These are phyloP conservation scores for Trigoniulus corallinus DNA, from an alignment of 1,140 invertebrate species.

Conservation along the genomic window DNA sequence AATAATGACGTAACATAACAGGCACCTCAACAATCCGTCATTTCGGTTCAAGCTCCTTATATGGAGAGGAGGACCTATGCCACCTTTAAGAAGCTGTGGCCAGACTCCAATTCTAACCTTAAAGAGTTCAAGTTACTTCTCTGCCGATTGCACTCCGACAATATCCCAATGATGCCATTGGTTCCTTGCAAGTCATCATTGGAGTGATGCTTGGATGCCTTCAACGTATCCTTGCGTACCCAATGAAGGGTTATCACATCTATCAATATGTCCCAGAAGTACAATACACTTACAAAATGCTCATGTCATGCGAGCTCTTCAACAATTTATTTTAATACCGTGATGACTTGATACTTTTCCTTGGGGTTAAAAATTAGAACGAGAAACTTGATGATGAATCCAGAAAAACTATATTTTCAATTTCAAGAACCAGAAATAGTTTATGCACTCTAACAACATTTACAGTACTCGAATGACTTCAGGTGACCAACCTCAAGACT, in stretches of 20 bases:
- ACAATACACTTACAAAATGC: neutral
- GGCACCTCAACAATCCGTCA: neutral
- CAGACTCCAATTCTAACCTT: neutral
- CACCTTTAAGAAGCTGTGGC: slow-evolving; percentile 7
- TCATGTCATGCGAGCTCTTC: neutral
- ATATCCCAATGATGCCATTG: slow-evolving; percentile 1
- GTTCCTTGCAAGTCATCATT: neutral
- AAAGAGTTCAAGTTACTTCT: slow-evolving; percentile 1
- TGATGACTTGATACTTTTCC: too few species aligned
- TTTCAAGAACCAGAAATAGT: too few species aligned
- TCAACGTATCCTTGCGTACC: slow-evolving; percentile 1
- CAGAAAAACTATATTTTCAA: too few species aligned
- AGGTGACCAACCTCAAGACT: too few species aligned
- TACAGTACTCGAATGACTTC: too few species aligned
- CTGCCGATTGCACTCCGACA: slow-evolving; percentile 2
- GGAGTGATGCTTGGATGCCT: neutral
- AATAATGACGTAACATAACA: too few species aligned
- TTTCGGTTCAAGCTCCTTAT: slow-evolving; percentile 5
- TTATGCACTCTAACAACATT: too few species aligned
- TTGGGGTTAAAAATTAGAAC: too few species aligned
- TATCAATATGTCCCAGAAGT: slow-evolving; percentile 1
- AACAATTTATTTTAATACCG: slow-evolving; percentile 5
- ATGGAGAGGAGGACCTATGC: slow-evolving; percentile 8
- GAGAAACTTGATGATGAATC: too few species aligned
- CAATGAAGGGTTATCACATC: slow-evolving; percentile 1